Evolutionary conservation across 2,888 invertebrate genomes (phyloP).

Genomic region (Leptogaster cylindrica): DNA sequence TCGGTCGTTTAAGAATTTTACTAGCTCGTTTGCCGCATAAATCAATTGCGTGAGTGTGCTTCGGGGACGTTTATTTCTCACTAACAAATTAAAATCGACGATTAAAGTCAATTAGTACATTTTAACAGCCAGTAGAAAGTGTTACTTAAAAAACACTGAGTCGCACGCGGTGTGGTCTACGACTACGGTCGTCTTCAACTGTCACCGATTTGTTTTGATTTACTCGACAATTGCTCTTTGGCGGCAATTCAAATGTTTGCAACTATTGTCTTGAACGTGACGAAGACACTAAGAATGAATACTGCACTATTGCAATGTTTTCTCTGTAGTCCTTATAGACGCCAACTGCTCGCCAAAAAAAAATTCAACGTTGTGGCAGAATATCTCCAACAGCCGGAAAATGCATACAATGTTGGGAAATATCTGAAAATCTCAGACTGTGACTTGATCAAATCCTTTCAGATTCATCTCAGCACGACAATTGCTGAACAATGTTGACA

Average conservation of each 20-base stretch:
- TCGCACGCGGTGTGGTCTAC: neutral
- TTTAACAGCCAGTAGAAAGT: slow-evolving; percentile 21
- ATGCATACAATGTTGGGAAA: neutral
- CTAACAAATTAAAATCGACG: slow-evolving; percentile 15
- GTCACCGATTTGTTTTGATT: neutral
- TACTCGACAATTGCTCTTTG: slow-evolving; percentile 1
- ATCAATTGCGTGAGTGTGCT: slow-evolving; percentile 12
- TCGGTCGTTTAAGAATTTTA: too few species aligned
- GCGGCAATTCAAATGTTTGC: neutral
- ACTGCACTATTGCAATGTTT: neutral
- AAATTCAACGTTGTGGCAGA: too few species aligned
- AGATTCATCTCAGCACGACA: neutral
- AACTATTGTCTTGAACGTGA: neutral
- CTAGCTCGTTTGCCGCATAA: slow-evolving; percentile 25
- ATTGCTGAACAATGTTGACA: neutral
- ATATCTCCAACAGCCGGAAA: neutral
- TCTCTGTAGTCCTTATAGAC: neutral
- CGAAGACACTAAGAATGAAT: slow-evolving; percentile 2
- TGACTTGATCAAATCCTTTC: neutral
- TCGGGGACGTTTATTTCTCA: neutral
- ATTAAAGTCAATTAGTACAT: slow-evolving; percentile 29
- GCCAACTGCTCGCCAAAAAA: neutral
- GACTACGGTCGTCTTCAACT: neutral
- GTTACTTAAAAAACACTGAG: neutral
- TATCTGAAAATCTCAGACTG: neutral